Evolutionary conservation across 2,113 vertebrate genomes (phyloP).

Genomic region (Lasiurus cinereus): DNA sequence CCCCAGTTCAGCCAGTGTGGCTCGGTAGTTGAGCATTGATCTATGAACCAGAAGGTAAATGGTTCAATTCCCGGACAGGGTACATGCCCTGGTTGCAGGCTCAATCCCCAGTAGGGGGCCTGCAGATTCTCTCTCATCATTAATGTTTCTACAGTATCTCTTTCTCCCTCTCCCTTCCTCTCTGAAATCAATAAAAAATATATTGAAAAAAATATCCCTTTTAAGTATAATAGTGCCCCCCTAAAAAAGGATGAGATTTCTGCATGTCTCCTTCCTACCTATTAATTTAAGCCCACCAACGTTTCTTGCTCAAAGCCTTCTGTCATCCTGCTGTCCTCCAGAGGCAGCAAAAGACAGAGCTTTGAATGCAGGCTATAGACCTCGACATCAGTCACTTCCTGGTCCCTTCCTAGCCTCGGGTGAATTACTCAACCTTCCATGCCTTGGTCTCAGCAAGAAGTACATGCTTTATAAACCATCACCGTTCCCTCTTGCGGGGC

Average conservation of each 20-base stretch:
- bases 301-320: neutral
- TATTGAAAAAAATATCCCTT: neutral
- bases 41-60: too few species aligned
- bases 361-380: neutral
- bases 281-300: neutral
- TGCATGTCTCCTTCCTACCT: neutral
- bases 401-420: neutral
- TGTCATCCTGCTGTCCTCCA: neutral
- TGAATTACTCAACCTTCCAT: neutral
- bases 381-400: neutral
- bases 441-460: neutral
- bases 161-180: too few species aligned
- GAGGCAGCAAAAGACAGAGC: neutral
- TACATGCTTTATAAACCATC: neutral
- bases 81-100: too few species aligned
- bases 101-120: too few species aligned
- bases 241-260: neutral
- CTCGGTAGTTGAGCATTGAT: too few species aligned
- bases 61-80: too few species aligned
- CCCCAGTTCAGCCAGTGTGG: too few species aligned
- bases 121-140: too few species aligned
- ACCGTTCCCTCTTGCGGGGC: neutral
- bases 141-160: too few species aligned
- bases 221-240: neutral
- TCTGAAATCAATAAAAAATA: too few species aligned